Base-by-base conservation (phyloP, 2,888 invertebrate species). In the Podabrus alpinus region DNA sequence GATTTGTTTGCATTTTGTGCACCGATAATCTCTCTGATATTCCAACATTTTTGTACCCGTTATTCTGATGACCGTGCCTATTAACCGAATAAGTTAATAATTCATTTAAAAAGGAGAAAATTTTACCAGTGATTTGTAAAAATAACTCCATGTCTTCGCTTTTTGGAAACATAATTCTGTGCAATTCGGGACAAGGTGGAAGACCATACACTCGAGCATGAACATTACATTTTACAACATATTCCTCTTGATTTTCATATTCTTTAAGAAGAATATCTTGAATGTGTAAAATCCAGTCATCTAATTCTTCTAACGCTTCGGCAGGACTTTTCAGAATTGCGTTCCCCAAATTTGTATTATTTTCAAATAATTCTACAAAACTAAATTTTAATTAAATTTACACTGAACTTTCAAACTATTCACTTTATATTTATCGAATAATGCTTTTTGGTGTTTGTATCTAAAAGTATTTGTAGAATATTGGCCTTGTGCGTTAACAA, bases 51-150 rank as follows among this genome's bases (percentile, higher is more conserved):
- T 94, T 9, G 93, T 89, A 79, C 92, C 90, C 0, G 94, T 93
- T 64, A 92, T 92, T 84, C 95, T 87, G 19, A 95, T 93, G 59
- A 95, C 92, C 69, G 95, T 95, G 3, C 96, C 96, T 89, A 87
- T 79, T 83, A 29, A 66, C 9, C 24, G 15, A 10, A 67, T 1
- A 15, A 24, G n/a, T 1, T 13, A 67, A 67, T 17, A 25, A 15
- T 45, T 45, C 4, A 45, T 45, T 45, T 9, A 13, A 29, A 29
- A 45, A n/a, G 1, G 4, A 25, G 1, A 3, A 15, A 1, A 9
- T 7, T 59, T n/a, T 59, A 88, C 94, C 94, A 83, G 92, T 91
- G 24, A 96, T 89, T 86, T 93, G 92, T 72, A 95, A 86, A 87
- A 95, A 94, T 81, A 90, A 90, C 79, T 92, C 92, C 80, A 92